A percentile compares a stretch with the other conserved stretches of the same genome.
These are phyloP conservation scores for Hylomyscus alleni DNA, from an alignment of 2,797 vertebrate species.

Conservation along the genomic window DNA sequence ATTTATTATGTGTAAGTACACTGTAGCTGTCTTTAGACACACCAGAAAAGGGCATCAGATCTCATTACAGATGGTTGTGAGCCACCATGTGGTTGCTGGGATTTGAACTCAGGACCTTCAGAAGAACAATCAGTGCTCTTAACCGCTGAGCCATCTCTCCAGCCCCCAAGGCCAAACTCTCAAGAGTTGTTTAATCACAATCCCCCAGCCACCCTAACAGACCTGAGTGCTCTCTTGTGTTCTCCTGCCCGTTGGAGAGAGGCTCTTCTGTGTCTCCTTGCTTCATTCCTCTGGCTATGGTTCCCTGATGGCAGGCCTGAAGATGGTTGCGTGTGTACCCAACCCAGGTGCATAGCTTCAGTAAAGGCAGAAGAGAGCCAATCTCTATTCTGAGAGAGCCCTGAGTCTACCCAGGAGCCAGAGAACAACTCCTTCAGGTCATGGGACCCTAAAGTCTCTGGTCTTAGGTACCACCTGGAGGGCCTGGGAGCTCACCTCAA, in stretches of 20 bases:
- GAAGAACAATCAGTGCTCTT: too few species aligned
- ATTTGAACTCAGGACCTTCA: too few species aligned
- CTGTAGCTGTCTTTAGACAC: too few species aligned
- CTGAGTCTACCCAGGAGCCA: not conserved
- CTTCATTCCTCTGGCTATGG: not conserved
- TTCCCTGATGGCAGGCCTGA: not conserved
- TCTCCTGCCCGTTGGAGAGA: not conserved
- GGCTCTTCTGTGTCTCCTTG: not conserved
- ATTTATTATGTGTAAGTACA: too few species aligned
- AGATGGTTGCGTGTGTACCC: not conserved
- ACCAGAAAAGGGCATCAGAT: too few species aligned
- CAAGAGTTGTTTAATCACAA: too few species aligned
- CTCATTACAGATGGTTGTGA: too few species aligned
- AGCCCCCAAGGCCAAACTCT: not conserved
- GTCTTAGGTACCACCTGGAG: not conserved
- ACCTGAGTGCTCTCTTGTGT: not conserved
- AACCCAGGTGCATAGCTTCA: not conserved
- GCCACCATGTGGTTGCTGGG: too few species aligned
- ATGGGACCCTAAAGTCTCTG: not conserved
- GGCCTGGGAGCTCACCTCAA: not conserved
- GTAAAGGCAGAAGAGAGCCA: not conserved
- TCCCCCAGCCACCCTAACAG: not conserved
- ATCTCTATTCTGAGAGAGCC: not conserved
- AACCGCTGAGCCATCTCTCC: too few species aligned
- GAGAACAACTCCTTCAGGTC: not conserved